These are phyloP conservation scores for Prietella phreatophila DNA, from an alignment of 2,113 vertebrate genomes.

Conservation along the genomic window DNA sequence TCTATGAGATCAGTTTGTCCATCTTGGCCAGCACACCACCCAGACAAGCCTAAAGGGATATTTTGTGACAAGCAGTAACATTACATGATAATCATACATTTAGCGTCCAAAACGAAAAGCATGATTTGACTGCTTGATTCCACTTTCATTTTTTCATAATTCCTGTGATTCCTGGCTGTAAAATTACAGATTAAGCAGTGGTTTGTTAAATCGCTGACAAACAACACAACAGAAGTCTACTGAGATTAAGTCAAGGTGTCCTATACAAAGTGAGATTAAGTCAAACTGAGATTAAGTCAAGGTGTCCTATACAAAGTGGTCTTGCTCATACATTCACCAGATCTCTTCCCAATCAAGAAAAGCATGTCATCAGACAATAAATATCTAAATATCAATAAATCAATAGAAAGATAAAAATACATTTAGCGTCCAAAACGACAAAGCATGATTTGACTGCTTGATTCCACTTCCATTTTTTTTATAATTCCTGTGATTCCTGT, in stretches of 20 bases:
- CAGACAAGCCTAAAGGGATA: slow-evolving; percentile 17
- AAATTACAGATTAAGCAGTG: neutral
- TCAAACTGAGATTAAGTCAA: no score
- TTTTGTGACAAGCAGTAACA: neutral
- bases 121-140: neutral
- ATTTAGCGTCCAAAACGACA: slow-evolving; percentile 23
- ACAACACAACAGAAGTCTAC: neutral
- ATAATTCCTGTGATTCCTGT: neutral
- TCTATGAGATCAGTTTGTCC: slow-evolving; percentile 25
- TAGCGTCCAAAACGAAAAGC: slow-evolving; percentile 20
- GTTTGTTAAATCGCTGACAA: neutral
- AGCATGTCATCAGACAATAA: neutral
- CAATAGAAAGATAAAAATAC: neutral
- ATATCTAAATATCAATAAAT: neutral
- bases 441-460: neutral
- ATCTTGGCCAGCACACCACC: slow-evolving; percentile 11
- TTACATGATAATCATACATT: neutral
- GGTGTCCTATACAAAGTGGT: neutral
- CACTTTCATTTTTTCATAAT: neutral
- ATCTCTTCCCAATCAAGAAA: neutral
- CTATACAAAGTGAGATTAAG: no score
- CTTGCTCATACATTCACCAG: neutral
- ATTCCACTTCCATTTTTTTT: neutral
- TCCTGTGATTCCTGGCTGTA: neutral
- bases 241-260: no score